Conservation (phyloP, 2,113 vertebrate species). For the Anser cygnoides region DNA sequence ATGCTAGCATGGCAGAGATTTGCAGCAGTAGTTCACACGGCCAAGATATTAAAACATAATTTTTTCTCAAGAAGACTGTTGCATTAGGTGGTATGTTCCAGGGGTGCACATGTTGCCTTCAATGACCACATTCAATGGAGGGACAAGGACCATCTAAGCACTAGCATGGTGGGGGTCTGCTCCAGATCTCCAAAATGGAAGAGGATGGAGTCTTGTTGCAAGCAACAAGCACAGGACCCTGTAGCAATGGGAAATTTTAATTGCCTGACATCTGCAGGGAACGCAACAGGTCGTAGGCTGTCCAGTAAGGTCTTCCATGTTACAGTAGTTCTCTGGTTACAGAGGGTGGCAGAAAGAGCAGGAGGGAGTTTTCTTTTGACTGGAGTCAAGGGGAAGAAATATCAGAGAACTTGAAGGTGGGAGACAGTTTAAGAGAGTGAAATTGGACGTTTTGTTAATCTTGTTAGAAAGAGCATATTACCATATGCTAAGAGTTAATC, state of each 20-base stretch:
- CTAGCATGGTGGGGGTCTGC: neutral
- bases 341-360: neutral
- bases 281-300: accelerated
- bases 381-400: neutral
- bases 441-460: neutral
- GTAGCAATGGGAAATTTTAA: neutral
- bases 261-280: neutral
- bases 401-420: neutral
- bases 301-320: neutral
- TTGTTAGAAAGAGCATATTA: neutral
- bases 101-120: neutral
- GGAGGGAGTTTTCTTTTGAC: neutral
- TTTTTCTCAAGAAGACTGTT: neutral
- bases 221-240: neutral
- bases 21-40: neutral
- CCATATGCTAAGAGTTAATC: too few species aligned
- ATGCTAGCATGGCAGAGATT: neutral
- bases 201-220: neutral
- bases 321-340: neutral
- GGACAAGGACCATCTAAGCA: neutral
- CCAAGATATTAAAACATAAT: neutral
- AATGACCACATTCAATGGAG: accelerated
- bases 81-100: neutral
- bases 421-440: neutral
- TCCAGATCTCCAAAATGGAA: neutral